phyloP scores from a whole-genome alignment of 2,797 vertebrate species.

The Perodicticus potto region DNA sequence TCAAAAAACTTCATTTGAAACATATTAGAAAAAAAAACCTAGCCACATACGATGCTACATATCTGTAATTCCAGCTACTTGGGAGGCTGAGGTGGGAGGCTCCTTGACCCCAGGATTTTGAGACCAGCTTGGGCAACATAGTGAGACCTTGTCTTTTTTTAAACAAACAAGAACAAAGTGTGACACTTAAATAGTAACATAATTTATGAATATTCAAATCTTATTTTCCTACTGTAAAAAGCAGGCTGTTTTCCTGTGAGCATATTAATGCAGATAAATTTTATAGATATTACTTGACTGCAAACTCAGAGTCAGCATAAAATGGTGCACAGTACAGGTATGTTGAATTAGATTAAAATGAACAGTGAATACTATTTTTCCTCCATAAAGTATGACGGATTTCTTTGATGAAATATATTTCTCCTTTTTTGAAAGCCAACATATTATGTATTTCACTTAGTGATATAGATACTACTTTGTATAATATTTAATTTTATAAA shows the following conservation, averaged over 20 bases:
- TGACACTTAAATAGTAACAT: constrained; percentile 49
- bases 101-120: neutral
- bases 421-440: neutral
- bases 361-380: constrained; percentile 7
- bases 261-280: neutral
- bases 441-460: neutral
- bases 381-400: neutral
- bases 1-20: constrained; percentile 6
- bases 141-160: neutral
- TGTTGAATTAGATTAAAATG: constrained; percentile 23
- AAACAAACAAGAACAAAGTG: neutral
- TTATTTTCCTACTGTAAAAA: constrained; percentile 11
- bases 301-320: constrained; percentile 27
- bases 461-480: neutral
- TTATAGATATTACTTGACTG: constrained; percentile 44
- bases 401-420: neutral
- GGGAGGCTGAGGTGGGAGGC: neutral
- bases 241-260: neutral
- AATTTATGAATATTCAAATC: constrained; percentile 17
- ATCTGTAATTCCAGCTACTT: neutral
- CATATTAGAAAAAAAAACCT: neutral
- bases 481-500: neutral
- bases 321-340: neutral
- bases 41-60: neutral
- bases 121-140: neutral